Conservation (phyloP, 2,888 invertebrate genomes). For the Protophormia terraenovae region DNA sequence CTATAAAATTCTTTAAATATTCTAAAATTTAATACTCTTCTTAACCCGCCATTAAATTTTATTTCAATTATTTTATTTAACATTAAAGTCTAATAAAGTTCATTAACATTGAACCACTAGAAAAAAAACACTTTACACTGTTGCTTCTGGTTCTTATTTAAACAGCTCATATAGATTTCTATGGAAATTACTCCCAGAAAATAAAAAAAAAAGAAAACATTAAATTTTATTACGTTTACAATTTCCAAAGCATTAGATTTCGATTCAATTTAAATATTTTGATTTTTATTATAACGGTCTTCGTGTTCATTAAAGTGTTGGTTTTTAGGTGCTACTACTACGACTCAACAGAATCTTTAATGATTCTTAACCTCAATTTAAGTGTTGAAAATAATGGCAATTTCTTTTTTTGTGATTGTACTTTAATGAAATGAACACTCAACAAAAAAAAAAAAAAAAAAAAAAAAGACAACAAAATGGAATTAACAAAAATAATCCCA, state of each 20-base stretch:
- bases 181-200: too few relatives aligned
- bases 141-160: not conserved
- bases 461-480: not conserved
- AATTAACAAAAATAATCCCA: not conserved
- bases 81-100: not conserved
- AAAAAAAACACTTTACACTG: not conserved
- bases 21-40: not conserved
- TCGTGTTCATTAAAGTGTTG: not conserved
- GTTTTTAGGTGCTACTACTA: slow-evolving; percentile 6
- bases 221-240: slow-evolving; percentile 44
- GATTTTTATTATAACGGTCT: not conserved
- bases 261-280: slow-evolving; percentile 38
- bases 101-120: slow-evolving; percentile 22
- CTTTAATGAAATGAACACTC: not conserved
- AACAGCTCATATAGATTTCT: not conserved
- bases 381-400: not conserved
- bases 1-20: not conserved
- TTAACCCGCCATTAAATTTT: not conserved
- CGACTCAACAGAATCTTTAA: slow-evolving; percentile 1
- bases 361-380: slow-evolving; percentile 29
- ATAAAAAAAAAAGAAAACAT: not conserved
- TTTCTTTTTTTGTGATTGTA: not conserved
- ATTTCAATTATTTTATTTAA: slow-evolving; percentile 22
- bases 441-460: not conserved
- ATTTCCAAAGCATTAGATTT: slow-evolving; percentile 54